Percentiles rank a stretch among this genome's conserved stretches.
Conservation (phyloP, 2,888 invertebrate species). For the Antheraea yamamai region DNA sequence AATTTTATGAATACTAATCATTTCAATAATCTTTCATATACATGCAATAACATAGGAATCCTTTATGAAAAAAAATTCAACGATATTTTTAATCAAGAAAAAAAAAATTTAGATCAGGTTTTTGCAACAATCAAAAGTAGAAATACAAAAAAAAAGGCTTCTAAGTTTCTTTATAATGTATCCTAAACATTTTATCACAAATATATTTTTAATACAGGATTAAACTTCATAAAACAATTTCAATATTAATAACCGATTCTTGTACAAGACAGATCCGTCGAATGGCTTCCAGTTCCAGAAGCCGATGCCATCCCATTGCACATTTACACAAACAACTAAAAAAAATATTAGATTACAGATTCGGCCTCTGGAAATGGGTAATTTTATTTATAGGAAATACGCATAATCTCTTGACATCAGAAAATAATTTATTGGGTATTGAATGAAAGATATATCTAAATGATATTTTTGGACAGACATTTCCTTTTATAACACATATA, state of each 20-base stretch:
- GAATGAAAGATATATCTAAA: neutral
- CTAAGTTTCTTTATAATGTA: neutral
- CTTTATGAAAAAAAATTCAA: neutral
- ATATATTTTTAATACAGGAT: neutral
- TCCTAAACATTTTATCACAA: neutral
- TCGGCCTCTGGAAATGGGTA: slow-evolving; percentile 4
- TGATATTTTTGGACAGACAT: neutral
- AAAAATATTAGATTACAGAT: neutral
- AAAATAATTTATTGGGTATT: slow-evolving; percentile 4
- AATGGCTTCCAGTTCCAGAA: neutral
- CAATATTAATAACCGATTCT: neutral
- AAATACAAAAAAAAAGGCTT: neutral
- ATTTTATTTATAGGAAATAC: slow-evolving; percentile 5
- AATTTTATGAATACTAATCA: neutral
- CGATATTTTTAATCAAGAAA: neutral
- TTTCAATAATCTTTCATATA: neutral
- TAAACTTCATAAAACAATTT: neutral
- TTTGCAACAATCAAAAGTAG: neutral
- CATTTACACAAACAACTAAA: neutral
- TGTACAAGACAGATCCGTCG: slow-evolving; percentile 5
- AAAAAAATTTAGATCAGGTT: neutral
- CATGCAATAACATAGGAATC: neutral
- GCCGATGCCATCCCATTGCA: neutral
- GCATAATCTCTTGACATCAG: neutral
- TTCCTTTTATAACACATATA: neutral